phyloP scores from a whole-genome alignment of 2,113 vertebrate genomes.

The Gasterosteus aculeatus region DNA sequence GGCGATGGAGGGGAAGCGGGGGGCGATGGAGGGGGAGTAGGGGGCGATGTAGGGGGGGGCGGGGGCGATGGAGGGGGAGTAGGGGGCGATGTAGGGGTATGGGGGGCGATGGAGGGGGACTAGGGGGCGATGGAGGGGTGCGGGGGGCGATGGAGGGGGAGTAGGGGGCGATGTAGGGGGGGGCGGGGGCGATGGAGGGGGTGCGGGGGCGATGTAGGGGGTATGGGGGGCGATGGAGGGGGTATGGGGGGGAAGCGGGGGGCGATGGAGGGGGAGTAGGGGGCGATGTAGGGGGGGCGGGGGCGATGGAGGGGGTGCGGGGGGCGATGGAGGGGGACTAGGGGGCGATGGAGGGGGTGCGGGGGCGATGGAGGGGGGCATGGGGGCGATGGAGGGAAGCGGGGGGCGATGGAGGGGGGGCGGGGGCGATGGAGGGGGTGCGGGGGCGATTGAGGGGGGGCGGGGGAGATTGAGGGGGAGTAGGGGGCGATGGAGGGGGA shows the following conservation, averaged over 20 bases:
- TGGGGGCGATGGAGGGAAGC: too few relatives aligned
- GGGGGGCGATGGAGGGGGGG: too few relatives aligned
- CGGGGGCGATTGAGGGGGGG: too few relatives aligned
- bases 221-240: slow-evolving; percentile 13
- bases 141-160: too few relatives aligned
- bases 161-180: neutral
- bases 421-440: too few relatives aligned
- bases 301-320: neutral
- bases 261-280: neutral
- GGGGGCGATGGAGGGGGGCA: too few relatives aligned
- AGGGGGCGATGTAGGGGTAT: neutral
- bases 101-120: slow-evolving; percentile 2
- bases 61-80: neutral
- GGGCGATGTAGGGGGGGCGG: too few relatives aligned
- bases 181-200: neutral
- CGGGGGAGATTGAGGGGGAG: too few relatives aligned
- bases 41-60: neutral
- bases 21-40: neutral
- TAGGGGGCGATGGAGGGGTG: too few relatives aligned
- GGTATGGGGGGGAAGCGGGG: neutral
- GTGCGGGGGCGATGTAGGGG: slow-evolving; percentile 3
- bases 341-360: too few relatives aligned
- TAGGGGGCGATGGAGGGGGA: too few relatives aligned
- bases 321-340: neutral
- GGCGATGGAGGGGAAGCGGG: neutral